Percentiles rank a stretch among this genome's conserved stretches.
Evolutionary conservation across 2,113 vertebrate species (phyloP).

Genomic region (Aplodontia rufa): DNA sequence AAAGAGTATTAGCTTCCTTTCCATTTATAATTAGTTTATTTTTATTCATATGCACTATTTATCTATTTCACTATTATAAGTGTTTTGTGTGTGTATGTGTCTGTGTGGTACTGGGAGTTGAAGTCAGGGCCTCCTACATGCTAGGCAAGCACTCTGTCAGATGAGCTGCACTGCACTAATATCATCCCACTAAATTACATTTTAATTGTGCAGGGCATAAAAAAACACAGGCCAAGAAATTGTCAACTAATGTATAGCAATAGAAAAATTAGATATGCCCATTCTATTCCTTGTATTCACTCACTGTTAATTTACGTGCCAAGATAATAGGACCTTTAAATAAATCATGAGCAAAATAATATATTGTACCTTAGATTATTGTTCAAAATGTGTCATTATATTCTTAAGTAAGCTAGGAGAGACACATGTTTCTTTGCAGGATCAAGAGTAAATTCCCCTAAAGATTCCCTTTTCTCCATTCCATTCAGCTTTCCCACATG

Average conservation of each 20-base stretch:
- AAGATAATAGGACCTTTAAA: conserved; percentile 2
- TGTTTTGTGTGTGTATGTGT: not conserved
- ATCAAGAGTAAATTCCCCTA: not conserved
- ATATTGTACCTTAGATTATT: not conserved
- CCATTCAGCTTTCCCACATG: not conserved
- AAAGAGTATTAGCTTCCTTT: not conserved
- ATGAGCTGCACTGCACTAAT: too few species aligned
- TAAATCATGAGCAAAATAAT: conserved; percentile 20
- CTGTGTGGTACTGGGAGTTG: too few species aligned
- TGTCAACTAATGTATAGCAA: not conserved
- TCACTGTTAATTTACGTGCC: conserved; percentile 33
- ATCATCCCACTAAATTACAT: not conserved
- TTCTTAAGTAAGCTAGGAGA: not conserved
- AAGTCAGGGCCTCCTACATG: too few species aligned
- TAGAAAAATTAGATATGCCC: not conserved
- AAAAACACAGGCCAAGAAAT: not conserved
- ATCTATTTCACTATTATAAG: conserved; percentile 17
- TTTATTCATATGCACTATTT: not conserved
- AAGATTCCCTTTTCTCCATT: not conserved
- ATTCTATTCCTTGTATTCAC: not conserved
- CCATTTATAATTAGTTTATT: conserved; percentile 2
- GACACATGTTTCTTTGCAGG: not conserved
- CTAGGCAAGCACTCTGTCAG: too few species aligned
- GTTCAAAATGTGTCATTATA: not conserved
- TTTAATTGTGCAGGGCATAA: not conserved